phyloP scores from a whole-genome alignment of 2,797 vertebrate genomes.

The Antrozous pallidus region DNA sequence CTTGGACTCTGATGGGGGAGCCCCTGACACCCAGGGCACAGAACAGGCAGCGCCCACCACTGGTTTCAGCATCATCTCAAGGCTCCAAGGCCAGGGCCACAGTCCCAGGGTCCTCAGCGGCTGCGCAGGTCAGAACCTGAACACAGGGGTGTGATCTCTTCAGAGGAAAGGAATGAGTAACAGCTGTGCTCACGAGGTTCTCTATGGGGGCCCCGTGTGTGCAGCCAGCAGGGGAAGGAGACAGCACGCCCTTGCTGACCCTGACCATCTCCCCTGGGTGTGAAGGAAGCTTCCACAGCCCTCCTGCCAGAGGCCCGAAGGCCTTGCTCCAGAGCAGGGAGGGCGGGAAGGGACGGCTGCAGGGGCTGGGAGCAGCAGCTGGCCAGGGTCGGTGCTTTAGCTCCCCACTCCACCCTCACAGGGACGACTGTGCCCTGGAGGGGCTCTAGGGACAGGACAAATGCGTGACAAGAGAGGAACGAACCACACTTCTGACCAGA shows the following conservation, averaged over 20 bases:
- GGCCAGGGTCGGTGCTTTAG: fast-evolving
- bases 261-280: fast-evolving
- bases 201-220: fast-evolving
- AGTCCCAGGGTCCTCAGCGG: neutral
- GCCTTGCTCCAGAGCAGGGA: neutral
- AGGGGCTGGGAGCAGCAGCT: fast-evolving
- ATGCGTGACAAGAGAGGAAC: neutral
- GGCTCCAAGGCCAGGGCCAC: neutral
- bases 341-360: fast-evolving
- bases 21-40: neutral
- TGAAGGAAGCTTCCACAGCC: neutral
- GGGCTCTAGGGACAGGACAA: neutral
- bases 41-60: fast-evolving
- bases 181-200: neutral
- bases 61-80: fast-evolving
- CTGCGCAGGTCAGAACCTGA: neutral
- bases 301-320: neutral
- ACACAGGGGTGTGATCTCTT: fast-evolving
- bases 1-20: neutral
- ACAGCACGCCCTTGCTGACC: fast-evolving
- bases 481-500: neutral
- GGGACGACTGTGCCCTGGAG: neutral
- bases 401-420: neutral
- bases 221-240: fast-evolving
- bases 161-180: fast-evolving